Evolutionary conservation across 2,113 vertebrate genomes (phyloP).

Genomic region (Crypturellus undulatus): DNA sequence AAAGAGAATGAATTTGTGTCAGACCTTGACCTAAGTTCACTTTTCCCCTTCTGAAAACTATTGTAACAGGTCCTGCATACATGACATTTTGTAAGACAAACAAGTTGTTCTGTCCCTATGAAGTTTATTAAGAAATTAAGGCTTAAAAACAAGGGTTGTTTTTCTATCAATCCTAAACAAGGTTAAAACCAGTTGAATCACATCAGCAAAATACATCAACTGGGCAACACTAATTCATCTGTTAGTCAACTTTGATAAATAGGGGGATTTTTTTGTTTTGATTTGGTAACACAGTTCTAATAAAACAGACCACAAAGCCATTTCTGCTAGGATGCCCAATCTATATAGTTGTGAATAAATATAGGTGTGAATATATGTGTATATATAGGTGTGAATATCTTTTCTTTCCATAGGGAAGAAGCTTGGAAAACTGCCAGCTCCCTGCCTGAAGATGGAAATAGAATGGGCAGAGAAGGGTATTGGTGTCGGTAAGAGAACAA

Average conservation of each 20-base stretch:
- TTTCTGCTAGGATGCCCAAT: background rate
- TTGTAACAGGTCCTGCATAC: background rate
- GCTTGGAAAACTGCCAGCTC: background rate
- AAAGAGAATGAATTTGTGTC: background rate
- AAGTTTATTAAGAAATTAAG: background rate
- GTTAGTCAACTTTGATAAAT: background rate
- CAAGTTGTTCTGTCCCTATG: accelerated
- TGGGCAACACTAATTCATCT: background rate
- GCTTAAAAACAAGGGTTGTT: background rate
- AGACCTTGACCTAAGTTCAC: background rate
- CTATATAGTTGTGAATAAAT: no score
- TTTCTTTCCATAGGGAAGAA: slow-evolving; percentile 33
- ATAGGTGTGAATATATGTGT: no score
- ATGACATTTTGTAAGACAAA: background rate
- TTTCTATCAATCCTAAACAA: background rate
- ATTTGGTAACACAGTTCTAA: background rate
- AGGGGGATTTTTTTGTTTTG: background rate
- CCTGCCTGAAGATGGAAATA: background rate
- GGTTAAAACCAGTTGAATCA: background rate
- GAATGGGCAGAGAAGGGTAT: background rate
- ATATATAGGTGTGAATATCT: background rate
- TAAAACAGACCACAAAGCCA: background rate
- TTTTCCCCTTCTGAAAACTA: background rate
- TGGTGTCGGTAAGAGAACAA: slow-evolving; percentile 43
- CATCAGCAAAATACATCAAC: background rate